Evolutionary conservation across 2,797 vertebrate genomes (phyloP), one percentile per base, ranked within the genome.

Genomic region (Masticophis lateralis): DNA sequence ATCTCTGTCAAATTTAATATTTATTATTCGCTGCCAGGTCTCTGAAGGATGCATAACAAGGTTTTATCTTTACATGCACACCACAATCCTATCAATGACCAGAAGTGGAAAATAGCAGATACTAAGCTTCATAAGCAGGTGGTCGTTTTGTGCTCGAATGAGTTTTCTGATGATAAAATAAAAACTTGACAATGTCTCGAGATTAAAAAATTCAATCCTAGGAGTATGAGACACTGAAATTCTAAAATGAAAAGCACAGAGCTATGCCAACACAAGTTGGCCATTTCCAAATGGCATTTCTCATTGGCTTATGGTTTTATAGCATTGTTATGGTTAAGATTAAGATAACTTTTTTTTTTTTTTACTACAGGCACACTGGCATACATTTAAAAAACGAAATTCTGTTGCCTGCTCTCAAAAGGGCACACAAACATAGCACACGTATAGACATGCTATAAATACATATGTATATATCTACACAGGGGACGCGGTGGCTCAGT

Each of bases 1-100:
- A 57, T 63, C 2, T 0, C 90, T 93, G 94, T 37, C 86, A 95
- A 92, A 94, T 92, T 96, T 93, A 88, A 91, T 92, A 91, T 91
- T 92, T 28, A n/a, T 83, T 92, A 20, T 25, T 59, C 25, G 87
- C 43, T 9, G 8, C 14, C 27, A 79, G 91, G 8, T 43, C 32
- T 79, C 69, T 37, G 20, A 79, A 20, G 32, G 18, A 79, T 10
- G 69, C 4, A 55, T 51, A 56, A 20, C 25, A 69, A 69, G 27
- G 63, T 32, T 83, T 27, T 27, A 56, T 57, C 57, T 86, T 25
- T 53, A n/a, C 61, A 60, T 59, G 32, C 28, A 37, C 20, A 27
- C n/a, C 37, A n/a, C 14, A 3, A 43, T 51, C 10, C 22, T 4
- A 51, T 28, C 28, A 89, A 53, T 55, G 20, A 3, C n/a, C 1